Conservation (phyloP, 2,888 invertebrate species). For the Philopedon plagiatum region DNA sequence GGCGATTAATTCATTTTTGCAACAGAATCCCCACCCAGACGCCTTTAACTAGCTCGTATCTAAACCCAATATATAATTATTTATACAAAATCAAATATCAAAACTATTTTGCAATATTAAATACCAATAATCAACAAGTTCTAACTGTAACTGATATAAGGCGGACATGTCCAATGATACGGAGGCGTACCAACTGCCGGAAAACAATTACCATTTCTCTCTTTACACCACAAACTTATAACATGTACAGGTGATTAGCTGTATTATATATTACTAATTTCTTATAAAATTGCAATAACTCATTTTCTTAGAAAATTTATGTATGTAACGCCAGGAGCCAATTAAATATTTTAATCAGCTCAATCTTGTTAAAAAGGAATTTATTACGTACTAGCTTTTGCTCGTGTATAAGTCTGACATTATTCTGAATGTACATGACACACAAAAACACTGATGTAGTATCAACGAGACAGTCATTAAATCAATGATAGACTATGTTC, state of each 20-base stretch:
- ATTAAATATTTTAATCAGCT: slow-evolving; percentile 22
- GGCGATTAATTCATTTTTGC: too few species aligned
- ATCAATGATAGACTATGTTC: too few species aligned
- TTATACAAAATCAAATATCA: background rate
- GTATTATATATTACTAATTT: slow-evolving; percentile 14
- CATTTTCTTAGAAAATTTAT: slow-evolving; percentile 24
- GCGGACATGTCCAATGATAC: slow-evolving; percentile 39
- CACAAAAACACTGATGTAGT: too few species aligned
- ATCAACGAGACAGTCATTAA: too few species aligned
- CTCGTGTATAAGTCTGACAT: too few species aligned
- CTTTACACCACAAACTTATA: slow-evolving; percentile 14
- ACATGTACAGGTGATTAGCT: slow-evolving; percentile 19
- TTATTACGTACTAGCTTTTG: too few species aligned
- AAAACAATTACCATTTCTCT: slow-evolving; percentile 39
- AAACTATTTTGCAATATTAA: slow-evolving; percentile 3
- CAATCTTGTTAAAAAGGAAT: slow-evolving; percentile 30
- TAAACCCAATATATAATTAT: background rate
- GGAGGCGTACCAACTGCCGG: slow-evolving; percentile 43
- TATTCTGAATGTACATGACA: too few species aligned
- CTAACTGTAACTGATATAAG: slow-evolving; percentile 33
- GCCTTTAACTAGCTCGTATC: too few species aligned
- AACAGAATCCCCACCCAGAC: too few species aligned
- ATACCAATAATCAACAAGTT: background rate
- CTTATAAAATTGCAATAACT: slow-evolving; percentile 32
- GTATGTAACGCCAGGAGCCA: background rate